Evolutionary conservation across 2,797 vertebrate genomes (phyloP).

Genomic region (Etheostoma perlongum): DNA sequence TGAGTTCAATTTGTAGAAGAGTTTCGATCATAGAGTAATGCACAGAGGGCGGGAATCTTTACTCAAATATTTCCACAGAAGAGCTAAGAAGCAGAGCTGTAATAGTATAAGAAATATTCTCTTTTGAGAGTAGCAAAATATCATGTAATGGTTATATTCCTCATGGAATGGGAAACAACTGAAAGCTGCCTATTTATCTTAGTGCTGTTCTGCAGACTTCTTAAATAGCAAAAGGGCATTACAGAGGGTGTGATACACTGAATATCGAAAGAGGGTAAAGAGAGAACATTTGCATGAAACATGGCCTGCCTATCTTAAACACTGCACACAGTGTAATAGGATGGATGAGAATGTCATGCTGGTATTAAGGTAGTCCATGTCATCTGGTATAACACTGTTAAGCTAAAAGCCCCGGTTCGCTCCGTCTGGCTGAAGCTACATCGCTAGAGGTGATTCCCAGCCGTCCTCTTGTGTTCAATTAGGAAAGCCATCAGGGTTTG

Average conservation of each 20-base stretch:
- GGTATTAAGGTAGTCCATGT: conserved; percentile 48
- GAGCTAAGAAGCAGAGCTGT: neutral
- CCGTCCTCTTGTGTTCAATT: conserved; percentile 67
- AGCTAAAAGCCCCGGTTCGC: conserved; percentile 43
- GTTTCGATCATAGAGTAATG: conserved; percentile 1
- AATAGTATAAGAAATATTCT: conserved; percentile 19
- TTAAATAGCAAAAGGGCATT: conserved; percentile 30
- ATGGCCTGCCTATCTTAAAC: conserved; percentile 38
- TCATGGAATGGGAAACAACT: conserved; percentile 35
- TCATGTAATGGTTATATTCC: conserved; percentile 40
- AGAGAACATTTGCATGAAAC: conserved; percentile 54
- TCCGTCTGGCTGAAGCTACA: conserved; percentile 51
- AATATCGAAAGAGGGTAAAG: conserved; percentile 49
- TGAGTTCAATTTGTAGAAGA: conserved; percentile 29
- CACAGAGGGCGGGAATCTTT: neutral
- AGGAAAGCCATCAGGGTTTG: conserved; percentile 75
- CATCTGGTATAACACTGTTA: conserved; percentile 50
- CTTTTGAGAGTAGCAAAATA: conserved; percentile 17
- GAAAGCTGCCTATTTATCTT: conserved; percentile 39
- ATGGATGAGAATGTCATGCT: conserved; percentile 51
- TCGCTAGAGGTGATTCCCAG: conserved; percentile 50
- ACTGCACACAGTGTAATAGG: conserved; percentile 44
- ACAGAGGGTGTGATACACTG: conserved; percentile 29
- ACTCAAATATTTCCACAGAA: conserved; percentile 8
- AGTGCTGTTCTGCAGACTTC: conserved; percentile 36